Evolutionary conservation across 1,140 invertebrate genomes (phyloP).

Genomic region (Chrysoperla carnea): DNA sequence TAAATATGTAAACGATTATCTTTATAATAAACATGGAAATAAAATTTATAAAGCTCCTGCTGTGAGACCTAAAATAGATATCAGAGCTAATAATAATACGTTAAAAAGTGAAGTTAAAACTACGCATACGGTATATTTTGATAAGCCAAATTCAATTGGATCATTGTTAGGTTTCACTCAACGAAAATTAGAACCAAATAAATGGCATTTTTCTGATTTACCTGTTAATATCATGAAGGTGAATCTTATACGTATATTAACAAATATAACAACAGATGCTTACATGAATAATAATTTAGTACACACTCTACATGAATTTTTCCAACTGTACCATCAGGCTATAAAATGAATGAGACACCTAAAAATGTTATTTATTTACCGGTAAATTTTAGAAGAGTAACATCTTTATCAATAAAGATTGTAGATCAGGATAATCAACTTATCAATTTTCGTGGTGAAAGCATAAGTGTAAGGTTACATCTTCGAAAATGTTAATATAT

Average conservation of each 20-base stretch:
- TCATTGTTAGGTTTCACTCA: slow-evolving; percentile 8
- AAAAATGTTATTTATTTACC: slow-evolving; percentile 17
- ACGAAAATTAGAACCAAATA: slow-evolving; percentile 4
- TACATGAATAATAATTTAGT: slow-evolving; percentile 13
- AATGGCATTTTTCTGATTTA: too few relatives aligned
- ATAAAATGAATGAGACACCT: slow-evolving; percentile 15
- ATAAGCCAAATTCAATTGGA: slow-evolving; percentile 5
- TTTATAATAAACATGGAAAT: neutral
- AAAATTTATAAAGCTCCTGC: neutral
- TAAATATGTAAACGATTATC: slow-evolving; percentile 5
- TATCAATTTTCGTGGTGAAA: slow-evolving; percentile 12
- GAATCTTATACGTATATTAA: too few relatives aligned
- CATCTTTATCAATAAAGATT: slow-evolving; percentile 9
- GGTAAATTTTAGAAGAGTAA: slow-evolving; percentile 10
- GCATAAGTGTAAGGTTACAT: slow-evolving; percentile 10
- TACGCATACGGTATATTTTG: slow-evolving; percentile 8
- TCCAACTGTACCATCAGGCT: slow-evolving; percentile 9
- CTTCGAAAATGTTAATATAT: neutral
- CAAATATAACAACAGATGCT: too few relatives aligned
- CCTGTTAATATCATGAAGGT: too few relatives aligned
- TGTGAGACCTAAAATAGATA: neutral
- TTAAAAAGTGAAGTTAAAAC: slow-evolving; percentile 7
- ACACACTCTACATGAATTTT: slow-evolving; percentile 18
- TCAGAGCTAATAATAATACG: slow-evolving; percentile 11
- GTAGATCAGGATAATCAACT: slow-evolving; percentile 13